Evolutionary conservation across 2,888 invertebrate genomes (phyloP).

Genomic region (Polietes domitor): DNA sequence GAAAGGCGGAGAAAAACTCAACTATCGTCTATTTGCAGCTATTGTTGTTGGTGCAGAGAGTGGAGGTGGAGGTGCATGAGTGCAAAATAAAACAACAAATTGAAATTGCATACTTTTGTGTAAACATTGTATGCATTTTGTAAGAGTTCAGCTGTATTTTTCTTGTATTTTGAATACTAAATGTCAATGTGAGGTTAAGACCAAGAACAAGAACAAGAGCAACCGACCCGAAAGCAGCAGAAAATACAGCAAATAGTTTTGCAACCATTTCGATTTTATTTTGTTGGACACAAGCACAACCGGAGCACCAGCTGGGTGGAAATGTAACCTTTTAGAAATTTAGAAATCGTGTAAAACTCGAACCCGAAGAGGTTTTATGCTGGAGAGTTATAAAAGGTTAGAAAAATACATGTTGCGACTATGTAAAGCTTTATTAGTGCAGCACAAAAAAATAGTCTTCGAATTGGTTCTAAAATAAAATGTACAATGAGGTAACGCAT

Average conservation of each 20-base stretch:
- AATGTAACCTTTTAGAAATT: background rate
- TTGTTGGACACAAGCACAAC: background rate
- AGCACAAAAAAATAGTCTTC: no score
- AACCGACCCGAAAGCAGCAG: background rate
- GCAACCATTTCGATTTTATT: background rate
- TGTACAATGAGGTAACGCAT: no score
- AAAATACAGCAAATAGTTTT: constrained; percentile 4
- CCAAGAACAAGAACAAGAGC: background rate
- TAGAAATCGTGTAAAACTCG: background rate
- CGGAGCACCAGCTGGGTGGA: background rate
- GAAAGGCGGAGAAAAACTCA: no score
- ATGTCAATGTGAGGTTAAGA: constrained; percentile 33
- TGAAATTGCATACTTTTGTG: constrained; percentile 43
- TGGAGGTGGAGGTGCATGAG: background rate
- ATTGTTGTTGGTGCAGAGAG: no score
- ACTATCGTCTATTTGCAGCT: no score
- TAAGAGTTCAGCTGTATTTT: background rate
- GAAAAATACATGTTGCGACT: background rate
- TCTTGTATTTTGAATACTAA: constrained; percentile 33
- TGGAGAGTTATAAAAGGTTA: background rate
- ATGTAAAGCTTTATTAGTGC: background rate
- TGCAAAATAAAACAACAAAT: constrained; percentile 32
- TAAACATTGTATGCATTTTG: constrained; percentile 20
- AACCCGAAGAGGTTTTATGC: background rate
- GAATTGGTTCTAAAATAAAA: no score